Base-by-base conservation (phyloP, 2,888 invertebrate genomes). In the Drosophila testacea region DNA sequence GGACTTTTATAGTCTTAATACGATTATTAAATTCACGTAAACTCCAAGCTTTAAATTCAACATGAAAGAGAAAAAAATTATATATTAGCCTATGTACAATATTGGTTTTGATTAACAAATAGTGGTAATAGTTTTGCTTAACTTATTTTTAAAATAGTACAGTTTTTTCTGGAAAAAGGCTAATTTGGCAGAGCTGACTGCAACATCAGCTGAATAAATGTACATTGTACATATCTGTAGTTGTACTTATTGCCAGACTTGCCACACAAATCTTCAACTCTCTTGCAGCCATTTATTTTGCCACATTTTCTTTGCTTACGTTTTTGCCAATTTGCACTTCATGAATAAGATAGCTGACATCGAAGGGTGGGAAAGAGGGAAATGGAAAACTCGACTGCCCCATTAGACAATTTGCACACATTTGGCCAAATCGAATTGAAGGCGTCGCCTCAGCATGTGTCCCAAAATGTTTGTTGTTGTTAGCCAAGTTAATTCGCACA, bases 341-440 rank as follows among this genome's bases (percentile, higher is more conserved):
- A 83, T 83, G 83, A 83, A 83, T 87, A 87, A 77, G 73, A 79
- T 42, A 72, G 77, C 55, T 41, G 13, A 47, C 52, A 30, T 11
- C 6, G 50, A 28, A 34, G 27, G n/a, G 10, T 5, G 11, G 42
- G 38, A 32, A 41, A 11, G 11, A 11, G 27, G 10, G 10, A 5
- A 7, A 50, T 22, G 41, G 39, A 46, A 36, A 42, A 34, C 52
- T 52, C 57, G 65, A 74, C 79, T 87, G 87, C 69, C 64, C 78
- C 83, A 87, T 83, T 83, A 83, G 88, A 84, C 83, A 82, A 83
- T 83, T 84, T 87, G 67, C 83, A 78, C 81, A 83, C 77, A 70
- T 69, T 75, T 79, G 66, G 66, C 65, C 75, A 73, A 73, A 63
- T 72, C 63, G 55, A 63, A 63, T 70, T 56, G 62, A 34, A 55